A percentile compares a stretch with the other conserved stretches of the same genome.
Evolutionary conservation across 2,797 vertebrate genomes (phyloP).

Genomic region (Etheostoma nigrum): DNA sequence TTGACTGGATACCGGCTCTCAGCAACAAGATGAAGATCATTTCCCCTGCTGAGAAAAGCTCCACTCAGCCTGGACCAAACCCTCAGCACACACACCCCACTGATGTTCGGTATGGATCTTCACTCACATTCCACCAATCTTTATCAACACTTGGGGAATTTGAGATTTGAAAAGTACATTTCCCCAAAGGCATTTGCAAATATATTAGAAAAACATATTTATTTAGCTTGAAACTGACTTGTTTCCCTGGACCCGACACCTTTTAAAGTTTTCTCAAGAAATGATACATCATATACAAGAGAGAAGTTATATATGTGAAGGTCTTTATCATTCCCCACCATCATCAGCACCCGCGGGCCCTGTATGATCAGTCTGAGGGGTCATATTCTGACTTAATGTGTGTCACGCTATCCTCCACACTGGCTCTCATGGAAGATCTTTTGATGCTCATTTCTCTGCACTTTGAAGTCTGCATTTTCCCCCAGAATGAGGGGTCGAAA

Average conservation of each 20-base stretch:
- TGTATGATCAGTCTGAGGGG: constrained; percentile 48
- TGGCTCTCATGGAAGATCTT: constrained; percentile 50
- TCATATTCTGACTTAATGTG: constrained; percentile 76
- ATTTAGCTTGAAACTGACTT: constrained; percentile 21
- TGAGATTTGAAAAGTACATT: constrained; percentile 28
- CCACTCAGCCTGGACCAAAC: constrained; percentile 29
- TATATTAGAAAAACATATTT: constrained; percentile 29
- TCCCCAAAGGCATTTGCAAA: constrained; percentile 24
- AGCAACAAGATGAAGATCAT: constrained; percentile 69
- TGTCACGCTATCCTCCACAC: constrained; percentile 59
- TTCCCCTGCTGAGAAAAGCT: constrained; percentile 71
- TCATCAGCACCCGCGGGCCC: constrained; percentile 39
- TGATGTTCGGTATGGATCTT: constrained; percentile 36
- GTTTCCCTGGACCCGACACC: constrained; percentile 6
- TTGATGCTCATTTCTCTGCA: constrained; percentile 51
- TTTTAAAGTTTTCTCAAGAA: constrained; percentile 27
- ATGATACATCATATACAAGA: constrained; percentile 50
- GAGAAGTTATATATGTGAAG: neutral
- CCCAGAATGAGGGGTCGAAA: constrained; percentile 3
- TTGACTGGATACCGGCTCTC: constrained; percentile 70
- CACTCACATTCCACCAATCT: constrained; percentile 43
- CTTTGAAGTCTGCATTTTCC: constrained; percentile 51
- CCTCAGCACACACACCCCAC: constrained; percentile 40
- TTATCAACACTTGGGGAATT: constrained; percentile 47
- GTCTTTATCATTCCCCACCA: constrained; percentile 17